Evolutionary conservation across 2,113 vertebrate genomes (phyloP).

Genomic region (Hyperoodon ampullatus): DNA sequence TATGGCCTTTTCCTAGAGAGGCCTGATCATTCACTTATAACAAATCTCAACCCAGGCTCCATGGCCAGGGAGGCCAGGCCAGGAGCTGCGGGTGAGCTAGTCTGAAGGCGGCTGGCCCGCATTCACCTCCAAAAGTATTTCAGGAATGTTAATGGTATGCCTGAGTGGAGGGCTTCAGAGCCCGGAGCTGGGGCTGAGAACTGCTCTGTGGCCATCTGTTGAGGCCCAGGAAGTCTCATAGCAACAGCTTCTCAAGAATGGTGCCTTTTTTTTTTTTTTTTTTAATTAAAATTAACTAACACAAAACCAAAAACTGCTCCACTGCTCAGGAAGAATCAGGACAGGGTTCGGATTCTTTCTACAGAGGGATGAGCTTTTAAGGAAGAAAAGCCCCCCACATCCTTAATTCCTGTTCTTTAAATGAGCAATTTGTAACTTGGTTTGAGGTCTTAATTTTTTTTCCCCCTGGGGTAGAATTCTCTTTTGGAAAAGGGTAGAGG

Average conservation of each 20-base stretch:
- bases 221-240: constrained; percentile 84
- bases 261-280: constrained; percentile 51
- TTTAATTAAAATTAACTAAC: constrained; percentile 82
- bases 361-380: constrained; percentile 55
- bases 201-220: constrained; percentile 85
- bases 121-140: constrained; percentile 80
- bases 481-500: background rate
- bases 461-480: background rate
- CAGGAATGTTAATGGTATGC: constrained; percentile 89
- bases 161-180: constrained; percentile 88
- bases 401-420: constrained; percentile 58
- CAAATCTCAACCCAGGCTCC: background rate
- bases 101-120: constrained; percentile 68
- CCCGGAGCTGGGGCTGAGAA: constrained; percentile 69
- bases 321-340: constrained; percentile 77
- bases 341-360: constrained; percentile 76
- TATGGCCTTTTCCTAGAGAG: background rate
- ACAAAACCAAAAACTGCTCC: constrained; percentile 66
- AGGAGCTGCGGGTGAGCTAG: constrained; percentile 35
- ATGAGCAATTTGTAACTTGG: constrained; percentile 69
- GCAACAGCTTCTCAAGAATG: constrained; percentile 88
- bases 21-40: constrained; percentile 35
- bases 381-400: constrained; percentile 38
- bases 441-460: constrained; percentile 61
- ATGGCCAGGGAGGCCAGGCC: constrained; percentile 35